Conservation (phyloP, 35 echinoderm and acorn worm genomes). For the Hemicentrotus pulcherrimus region DNA sequence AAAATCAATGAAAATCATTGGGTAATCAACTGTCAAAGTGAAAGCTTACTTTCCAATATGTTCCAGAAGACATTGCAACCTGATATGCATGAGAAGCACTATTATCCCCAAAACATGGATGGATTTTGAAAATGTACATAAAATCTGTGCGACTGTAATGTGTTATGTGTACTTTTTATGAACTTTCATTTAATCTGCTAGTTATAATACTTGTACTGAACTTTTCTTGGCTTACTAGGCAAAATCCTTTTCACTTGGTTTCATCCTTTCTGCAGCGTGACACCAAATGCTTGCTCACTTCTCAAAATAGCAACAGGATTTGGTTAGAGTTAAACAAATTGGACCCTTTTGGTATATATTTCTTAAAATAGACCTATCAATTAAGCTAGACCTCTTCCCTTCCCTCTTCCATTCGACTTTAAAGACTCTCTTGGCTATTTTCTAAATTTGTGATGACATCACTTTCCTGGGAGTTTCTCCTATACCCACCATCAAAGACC, state of each 20-base stretch:
- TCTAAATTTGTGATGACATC: neutral
- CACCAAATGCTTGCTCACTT: neutral
- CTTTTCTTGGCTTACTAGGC: neutral
- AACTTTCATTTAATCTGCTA: neutral
- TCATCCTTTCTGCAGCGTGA: neutral
- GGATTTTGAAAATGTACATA: neutral
- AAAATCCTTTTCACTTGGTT: neutral
- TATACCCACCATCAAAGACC: neutral
- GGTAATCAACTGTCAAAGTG: neutral
- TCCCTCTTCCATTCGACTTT: neutral
- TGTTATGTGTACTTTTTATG: too few relatives aligned
- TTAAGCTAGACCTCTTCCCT: neutral
- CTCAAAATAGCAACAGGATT: neutral
- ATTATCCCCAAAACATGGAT: neutral
- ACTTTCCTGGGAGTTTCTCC: neutral
- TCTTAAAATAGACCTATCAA: conserved; percentile 6
- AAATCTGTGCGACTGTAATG: neutral
- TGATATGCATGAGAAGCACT: neutral
- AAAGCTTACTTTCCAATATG: neutral
- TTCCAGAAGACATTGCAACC: neutral
- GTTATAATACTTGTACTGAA: neutral
- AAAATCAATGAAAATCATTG: neutral
- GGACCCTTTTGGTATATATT: neutral
- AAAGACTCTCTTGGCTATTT: neutral
- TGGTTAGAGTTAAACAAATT: neutral